A percentile compares a stretch with the other conserved stretches of the same genome.
phyloP scores from a whole-genome alignment of 2,888 invertebrate genomes.

The Lasioglossum vierecki region DNA sequence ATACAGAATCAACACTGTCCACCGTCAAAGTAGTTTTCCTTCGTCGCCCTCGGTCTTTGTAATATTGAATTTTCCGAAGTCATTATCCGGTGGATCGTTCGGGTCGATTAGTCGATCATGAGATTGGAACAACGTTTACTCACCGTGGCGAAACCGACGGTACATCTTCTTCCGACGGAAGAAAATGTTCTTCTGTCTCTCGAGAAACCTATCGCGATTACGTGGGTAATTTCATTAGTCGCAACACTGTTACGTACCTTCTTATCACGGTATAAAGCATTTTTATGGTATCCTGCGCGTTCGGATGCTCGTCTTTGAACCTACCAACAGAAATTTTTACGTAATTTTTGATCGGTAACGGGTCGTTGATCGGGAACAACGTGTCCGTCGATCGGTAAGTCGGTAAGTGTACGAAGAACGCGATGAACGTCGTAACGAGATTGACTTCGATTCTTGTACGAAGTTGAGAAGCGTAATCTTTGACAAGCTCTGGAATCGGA shows the following conservation, averaged over 20 bases:
- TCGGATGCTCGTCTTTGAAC: not conserved
- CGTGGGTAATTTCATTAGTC: conserved; percentile 78
- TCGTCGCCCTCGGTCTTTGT: not conserved
- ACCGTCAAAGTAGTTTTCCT: not conserved
- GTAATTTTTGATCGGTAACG: not conserved
- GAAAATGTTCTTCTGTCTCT: conserved; percentile 74
- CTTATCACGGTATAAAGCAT: conserved; percentile 77
- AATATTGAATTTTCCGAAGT: not conserved
- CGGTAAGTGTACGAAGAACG: not conserved
- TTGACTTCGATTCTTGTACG: not conserved
- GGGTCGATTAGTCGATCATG: not conserved
- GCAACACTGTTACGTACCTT: conserved; percentile 69
- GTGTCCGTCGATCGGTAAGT: not conserved
- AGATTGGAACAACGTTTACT: conserved; percentile 53
- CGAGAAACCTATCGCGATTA: conserved; percentile 74
- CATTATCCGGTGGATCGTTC: not conserved
- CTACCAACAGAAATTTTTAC: not conserved
- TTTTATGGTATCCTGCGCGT: conserved; percentile 77
- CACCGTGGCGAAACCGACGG: conserved; percentile 73
- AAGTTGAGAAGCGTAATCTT: not conserved
- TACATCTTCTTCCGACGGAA: conserved; percentile 76
- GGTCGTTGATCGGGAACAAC: not conserved
- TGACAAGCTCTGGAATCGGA: not conserved
- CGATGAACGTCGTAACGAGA: not conserved
- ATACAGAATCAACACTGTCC: not conserved